phyloP scores from a whole-genome alignment of 2,888 invertebrate genomes.

The Allacma fusca region DNA sequence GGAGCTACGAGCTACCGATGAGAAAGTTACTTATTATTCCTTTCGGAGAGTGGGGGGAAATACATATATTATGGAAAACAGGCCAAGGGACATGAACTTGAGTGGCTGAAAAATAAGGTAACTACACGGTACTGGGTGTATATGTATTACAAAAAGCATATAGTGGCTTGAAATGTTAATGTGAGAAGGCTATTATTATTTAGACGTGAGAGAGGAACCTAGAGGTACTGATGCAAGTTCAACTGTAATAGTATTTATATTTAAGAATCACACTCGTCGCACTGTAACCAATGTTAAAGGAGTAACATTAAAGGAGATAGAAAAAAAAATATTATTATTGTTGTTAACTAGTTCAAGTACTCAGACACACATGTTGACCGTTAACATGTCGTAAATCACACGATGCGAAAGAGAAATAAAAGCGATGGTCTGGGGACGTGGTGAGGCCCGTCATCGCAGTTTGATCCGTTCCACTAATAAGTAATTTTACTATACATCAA shows the following conservation, averaged over 20 bases:
- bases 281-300: conserved; percentile 42
- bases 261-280: conserved; percentile 31
- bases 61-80: too few species aligned
- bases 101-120: too few species aligned
- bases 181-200: background rate
- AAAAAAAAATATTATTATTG: conserved; percentile 22
- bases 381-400: background rate
- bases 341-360: conserved; percentile 24
- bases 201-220: background rate
- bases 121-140: too few species aligned
- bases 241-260: conserved; percentile 34
- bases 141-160: too few species aligned
- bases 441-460: conserved; percentile 24
- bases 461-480: conserved; percentile 34
- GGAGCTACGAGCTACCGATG: too few species aligned
- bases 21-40: too few species aligned
- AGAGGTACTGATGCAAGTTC: conserved; percentile 33
- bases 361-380: background rate
- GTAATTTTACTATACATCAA: conserved; percentile 11
- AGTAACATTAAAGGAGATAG: conserved; percentile 29
- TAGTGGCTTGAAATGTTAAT: too few species aligned
- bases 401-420: background rate
- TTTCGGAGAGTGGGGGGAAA: too few species aligned
- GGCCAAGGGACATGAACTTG: too few species aligned
- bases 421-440: background rate